Evolutionary conservation across 2,888 invertebrate genomes (phyloP), one percentile per base, ranked within the genome.

Genomic region (Pilophorus perplexus): DNA sequence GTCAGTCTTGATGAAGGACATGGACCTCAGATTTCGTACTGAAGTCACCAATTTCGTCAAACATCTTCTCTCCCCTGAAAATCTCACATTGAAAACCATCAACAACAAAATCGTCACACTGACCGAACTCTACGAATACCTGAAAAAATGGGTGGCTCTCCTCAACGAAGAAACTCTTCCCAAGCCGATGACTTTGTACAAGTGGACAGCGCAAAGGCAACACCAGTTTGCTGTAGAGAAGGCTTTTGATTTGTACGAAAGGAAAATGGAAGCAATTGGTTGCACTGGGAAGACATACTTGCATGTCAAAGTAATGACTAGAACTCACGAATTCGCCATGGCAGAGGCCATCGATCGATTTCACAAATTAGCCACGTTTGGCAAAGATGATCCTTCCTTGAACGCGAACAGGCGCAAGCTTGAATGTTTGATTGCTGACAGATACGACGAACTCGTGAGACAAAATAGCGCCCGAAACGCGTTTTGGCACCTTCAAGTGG

Each of bases 1-100:
- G n/a, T n/a, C n/a, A n/a, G n/a, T n/a, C n/a, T n/a, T n/a, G n/a
- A 22, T 59, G 22, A 27, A 14, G 14, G 59, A 59, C 20, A 59
- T 59, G 8, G 59, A 59, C 14, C 22, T 8, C 18, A 42, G 22
- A 25, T 59, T 59, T 16, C 40, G 40, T 5, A 16, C 4, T 8
- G 16, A 40, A 8, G 5, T 59, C 8, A 1, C 27, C 16, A 18
- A 28, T 2, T 46, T 62, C 27, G 33, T 62, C 18, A n/a, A 27
- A 1, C 2, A 16, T 2, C 6, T 62, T n/a, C 14, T 62, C 16
- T 4, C 46, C 1, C 46, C 59, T n/a, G 27, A 23, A 5, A 38
- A 42, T 25, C 59, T 59, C 4, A 27, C 42, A 25, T 25, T 42
- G 42, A 59, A 59, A 42, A 23, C 27, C 3, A 16, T 59, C 23